phyloP scores from a whole-genome alignment of 2,113 vertebrate species.

The Thermophis baileyi region DNA sequence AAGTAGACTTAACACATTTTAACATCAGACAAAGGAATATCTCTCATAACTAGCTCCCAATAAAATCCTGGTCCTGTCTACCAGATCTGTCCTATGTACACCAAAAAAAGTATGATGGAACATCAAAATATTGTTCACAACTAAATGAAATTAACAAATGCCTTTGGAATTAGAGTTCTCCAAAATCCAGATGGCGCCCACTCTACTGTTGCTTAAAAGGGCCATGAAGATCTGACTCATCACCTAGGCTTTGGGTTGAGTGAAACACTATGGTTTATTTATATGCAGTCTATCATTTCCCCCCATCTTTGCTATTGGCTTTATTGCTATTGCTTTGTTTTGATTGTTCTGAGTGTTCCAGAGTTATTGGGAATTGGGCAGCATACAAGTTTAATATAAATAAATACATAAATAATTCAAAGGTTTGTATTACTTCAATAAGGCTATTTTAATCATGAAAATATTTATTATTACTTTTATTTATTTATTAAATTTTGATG shows the following conservation, averaged over 20 bases:
- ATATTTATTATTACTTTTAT: slow-evolving; percentile 26
- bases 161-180: not conserved
- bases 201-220: not conserved
- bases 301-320: not conserved
- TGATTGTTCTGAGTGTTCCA: not conserved
- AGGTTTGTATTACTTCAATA: slow-evolving; percentile 20
- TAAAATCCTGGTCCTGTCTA: not conserved
- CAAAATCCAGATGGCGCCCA: not conserved
- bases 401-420: not conserved
- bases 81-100: not conserved
- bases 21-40: not conserved
- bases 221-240: too few species aligned
- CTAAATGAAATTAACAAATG: not conserved
- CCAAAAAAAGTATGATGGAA: not conserved
- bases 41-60: not conserved
- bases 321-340: not conserved
- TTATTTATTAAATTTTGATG: not conserved
- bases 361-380: not conserved
- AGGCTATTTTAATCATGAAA: slow-evolving; percentile 6
- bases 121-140: not conserved
- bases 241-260: too few species aligned
- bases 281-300: too few species aligned
- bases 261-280: too few species aligned
- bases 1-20: not conserved
- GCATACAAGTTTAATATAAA: not conserved